Evolutionary conservation across 2,888 invertebrate genomes (phyloP), one percentile per base, ranked within the genome.

Genomic region (Philaethria dido): DNA sequence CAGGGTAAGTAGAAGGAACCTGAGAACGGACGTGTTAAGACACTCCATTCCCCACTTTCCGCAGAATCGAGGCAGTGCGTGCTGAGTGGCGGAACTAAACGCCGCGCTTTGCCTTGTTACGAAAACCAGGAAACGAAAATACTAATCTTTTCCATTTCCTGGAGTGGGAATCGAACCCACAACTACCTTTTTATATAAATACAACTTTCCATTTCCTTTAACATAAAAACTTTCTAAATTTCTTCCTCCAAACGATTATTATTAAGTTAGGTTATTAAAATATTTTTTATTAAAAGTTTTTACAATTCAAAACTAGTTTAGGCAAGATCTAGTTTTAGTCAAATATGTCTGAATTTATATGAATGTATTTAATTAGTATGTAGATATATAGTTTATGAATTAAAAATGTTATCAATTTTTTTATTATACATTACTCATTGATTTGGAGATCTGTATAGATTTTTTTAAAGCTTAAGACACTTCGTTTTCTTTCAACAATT

Each of bases 241-340:
- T 11, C n/a, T n/a, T 16, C 5, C 25, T 22, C 16, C 22, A 25
- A 22, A 52, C 11, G 9, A 39, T 36, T 22, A 55, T 39, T 22
- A 22, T n/a, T 39, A 42, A 36, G 16, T 39, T 20, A 11, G 18
- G 22, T 57, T 22, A 20, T 57, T 57, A 57, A 42, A 42, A 25
- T 42, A 57, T 42, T 57, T 57, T 57, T 57, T 42, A 57, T 57
- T 57, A 57, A 57, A 39, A 57, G 2, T 57, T 52, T 52, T 52
- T 4, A 57, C 9, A 42, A 57, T 25, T 42, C 16, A 22, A 57
- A 57, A 57, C 57, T n/a, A 42, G 57, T 57, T 57, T 42, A 22
- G 16, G 9, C 20, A 42, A 42, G n/a, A 57, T 57, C 42, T 57
- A 57, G 42, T 57, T 57, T 42, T 42, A 55, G 57, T 5, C 57